These are phyloP conservation scores for Portunus trituberculatus DNA, from an alignment of 1,140 invertebrate species.

Conservation along the genomic window DNA sequence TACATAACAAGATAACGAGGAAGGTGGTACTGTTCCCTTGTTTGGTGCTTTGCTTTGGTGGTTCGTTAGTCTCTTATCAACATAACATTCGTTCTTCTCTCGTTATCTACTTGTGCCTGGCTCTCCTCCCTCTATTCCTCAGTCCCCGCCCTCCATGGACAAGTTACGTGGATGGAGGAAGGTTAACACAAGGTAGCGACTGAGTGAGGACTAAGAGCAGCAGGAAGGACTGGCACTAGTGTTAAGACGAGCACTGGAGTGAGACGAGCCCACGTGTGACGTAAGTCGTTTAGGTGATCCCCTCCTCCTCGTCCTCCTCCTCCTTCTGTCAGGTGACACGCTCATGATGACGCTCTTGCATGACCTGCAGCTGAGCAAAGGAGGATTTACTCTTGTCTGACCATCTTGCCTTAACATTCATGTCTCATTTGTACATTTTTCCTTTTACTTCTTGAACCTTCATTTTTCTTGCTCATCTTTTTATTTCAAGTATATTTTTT, in stretches of 20 bases:
- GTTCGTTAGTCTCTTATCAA: too few species aligned
- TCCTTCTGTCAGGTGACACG: background rate
- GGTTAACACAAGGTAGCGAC: background rate
- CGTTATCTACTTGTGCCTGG: background rate
- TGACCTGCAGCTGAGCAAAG: too few species aligned
- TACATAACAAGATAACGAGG: too few species aligned
- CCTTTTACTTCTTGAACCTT: too few species aligned
- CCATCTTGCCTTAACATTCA: background rate
- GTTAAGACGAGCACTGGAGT: background rate
- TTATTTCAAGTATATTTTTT: too few species aligned
- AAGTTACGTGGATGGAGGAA: too few species aligned
- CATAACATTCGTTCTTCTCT: background rate
- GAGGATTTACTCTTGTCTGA: too few species aligned
- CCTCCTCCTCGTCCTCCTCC: background rate
- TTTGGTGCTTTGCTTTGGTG: too few species aligned
- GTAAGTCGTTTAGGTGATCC: background rate
- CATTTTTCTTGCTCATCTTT: too few species aligned
- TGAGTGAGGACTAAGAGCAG: background rate
- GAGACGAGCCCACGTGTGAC: background rate
- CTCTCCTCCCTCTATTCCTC: background rate
- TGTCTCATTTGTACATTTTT: background rate
- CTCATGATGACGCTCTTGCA: too few species aligned
- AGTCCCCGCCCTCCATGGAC: background rate
- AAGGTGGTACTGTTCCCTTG: too few species aligned
- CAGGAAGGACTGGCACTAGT: background rate